Evolutionary conservation across 2,888 invertebrate genomes (phyloP).

Genomic region (Nomada ferruginata): DNA sequence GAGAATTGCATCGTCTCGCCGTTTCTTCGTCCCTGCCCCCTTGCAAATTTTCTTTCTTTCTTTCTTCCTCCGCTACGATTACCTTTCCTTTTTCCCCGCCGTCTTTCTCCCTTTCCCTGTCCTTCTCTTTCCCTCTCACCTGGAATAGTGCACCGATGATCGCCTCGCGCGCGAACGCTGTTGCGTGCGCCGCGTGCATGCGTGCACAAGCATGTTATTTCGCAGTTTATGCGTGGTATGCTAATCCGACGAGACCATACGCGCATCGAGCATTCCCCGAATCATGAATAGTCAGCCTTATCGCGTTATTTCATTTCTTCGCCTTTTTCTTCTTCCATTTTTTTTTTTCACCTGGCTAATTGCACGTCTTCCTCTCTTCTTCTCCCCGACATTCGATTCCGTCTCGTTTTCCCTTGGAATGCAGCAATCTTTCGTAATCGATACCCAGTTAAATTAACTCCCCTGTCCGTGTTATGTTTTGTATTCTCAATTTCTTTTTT

Average conservation of each 20-base stretch:
- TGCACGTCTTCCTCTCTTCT: no score
- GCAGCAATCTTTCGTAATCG: no score
- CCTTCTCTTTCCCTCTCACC: conserved; percentile 33
- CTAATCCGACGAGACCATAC: conserved; percentile 63
- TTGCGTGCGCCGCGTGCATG: conserved; percentile 69
- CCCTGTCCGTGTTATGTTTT: no score
- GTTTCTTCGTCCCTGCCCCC: conserved; percentile 63
- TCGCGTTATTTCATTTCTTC: conserved; percentile 25
- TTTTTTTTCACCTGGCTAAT: not conserved
- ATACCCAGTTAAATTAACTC: no score
- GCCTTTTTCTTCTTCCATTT: not conserved
- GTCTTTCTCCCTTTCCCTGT: conserved; percentile 37
- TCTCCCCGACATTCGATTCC: no score
- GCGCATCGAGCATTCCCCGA: conserved; percentile 64
- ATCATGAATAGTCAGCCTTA: conserved; percentile 69
- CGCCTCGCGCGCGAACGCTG: conserved; percentile 25
- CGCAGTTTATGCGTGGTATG: conserved; percentile 77
- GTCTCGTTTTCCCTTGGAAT: no score
- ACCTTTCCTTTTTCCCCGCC: conserved; percentile 32
- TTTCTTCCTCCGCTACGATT: conserved; percentile 23
- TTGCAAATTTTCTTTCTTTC: conserved; percentile 32
- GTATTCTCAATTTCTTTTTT: no score
- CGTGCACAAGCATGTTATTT: conserved; percentile 76
- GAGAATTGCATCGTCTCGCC: conserved; percentile 64
- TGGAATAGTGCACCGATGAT: not conserved